Evolutionary conservation across 2,797 vertebrate genomes (phyloP), one percentile per base, ranked within the genome.

Genomic region (Muraenolepis orangiensis): DNA sequence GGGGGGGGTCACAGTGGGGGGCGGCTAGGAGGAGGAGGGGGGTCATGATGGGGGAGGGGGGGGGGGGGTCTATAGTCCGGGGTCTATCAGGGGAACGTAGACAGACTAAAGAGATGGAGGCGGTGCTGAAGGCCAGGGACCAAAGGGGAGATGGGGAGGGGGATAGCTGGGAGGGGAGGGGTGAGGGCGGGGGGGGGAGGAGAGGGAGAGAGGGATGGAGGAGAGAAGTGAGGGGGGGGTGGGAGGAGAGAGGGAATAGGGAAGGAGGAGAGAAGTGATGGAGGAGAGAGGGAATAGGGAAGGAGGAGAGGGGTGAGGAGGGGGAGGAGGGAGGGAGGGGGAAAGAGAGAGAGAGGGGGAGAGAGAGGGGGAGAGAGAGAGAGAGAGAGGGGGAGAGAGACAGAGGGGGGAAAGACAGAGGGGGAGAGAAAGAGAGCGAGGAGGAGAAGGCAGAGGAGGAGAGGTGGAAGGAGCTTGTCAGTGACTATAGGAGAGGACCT

Each of bases 101-200:
- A n/a, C n/a, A n/a, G n/a, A n/a, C n/a, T n/a, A n/a, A n/a, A n/a
- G n/a, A n/a, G n/a, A n/a, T n/a, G n/a, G n/a, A n/a, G n/a, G n/a
- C n/a, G n/a, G n/a, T n/a, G n/a, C n/a, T n/a, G n/a, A n/a, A n/a
- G n/a, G n/a, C n/a, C 70, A 34, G 46, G 69, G 82, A 90, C 78
- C 82, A 82, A 84, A 78, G 84, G 85, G 78, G 34, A 77, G 78
- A 69, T 34, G 72, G 36, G 31, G 42, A 78, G 73, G 72, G 70
- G 68, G 69, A n/a, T n/a, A n/a, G n/a, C n/a, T n/a, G n/a, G 32
- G 70, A 11, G 67, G 51, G 57, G 30, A 31, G 18, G 32, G 36
- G 67, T n/a, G n/a, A n/a, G 20, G 13, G 4, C 31, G 20, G 40
- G 20, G 31, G 34, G 12, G 38, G 16, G 73, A 67, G 2, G 20